Percentiles rank a stretch among this genome's conserved stretches.
phyloP scores from a whole-genome alignment of 2,888 invertebrate species.

The Cryptus armator region DNA sequence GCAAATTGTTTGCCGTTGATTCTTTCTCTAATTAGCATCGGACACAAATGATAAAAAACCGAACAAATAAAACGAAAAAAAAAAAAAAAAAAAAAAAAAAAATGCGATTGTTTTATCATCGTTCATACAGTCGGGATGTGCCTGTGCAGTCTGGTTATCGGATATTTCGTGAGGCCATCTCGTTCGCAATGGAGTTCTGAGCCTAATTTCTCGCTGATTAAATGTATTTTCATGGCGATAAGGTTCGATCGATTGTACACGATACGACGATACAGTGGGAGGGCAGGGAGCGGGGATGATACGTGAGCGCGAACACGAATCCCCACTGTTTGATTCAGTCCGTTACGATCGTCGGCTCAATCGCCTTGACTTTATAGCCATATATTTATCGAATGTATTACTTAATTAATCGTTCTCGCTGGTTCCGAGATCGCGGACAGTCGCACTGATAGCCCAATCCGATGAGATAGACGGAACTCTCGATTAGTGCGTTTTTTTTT shows the following conservation, averaged over 20 bases:
- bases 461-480: not conserved
- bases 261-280: conserved; percentile 21
- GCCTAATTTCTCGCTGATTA: conserved; percentile 55
- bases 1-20: not conserved
- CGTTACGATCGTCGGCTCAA: not conserved
- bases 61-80: not conserved
- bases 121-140: conserved; percentile 13
- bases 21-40: conserved; percentile 4
- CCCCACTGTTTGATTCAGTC: not conserved
- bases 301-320: conserved; percentile 16
- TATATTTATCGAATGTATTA: conserved; percentile 26
- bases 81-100: not conserved
- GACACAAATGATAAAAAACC: not conserved
- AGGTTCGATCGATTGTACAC: conserved; percentile 30
- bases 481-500: not conserved
- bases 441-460: not conserved
- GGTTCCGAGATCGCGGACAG: conserved; percentile 45
- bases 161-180: conserved; percentile 54
- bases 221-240: conserved; percentile 57
- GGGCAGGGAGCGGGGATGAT: not conserved
- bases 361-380: not conserved
- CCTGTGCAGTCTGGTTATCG: conserved; percentile 31
- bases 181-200: conserved; percentile 33
- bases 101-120: conserved; percentile 1
- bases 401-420: conserved; percentile 41